A percentile compares a stretch with the other conserved stretches of the same genome.
These are phyloP conservation scores for Chymomyza costata DNA, from an alignment of 1,140 invertebrate genomes.

Conservation along the genomic window DNA sequence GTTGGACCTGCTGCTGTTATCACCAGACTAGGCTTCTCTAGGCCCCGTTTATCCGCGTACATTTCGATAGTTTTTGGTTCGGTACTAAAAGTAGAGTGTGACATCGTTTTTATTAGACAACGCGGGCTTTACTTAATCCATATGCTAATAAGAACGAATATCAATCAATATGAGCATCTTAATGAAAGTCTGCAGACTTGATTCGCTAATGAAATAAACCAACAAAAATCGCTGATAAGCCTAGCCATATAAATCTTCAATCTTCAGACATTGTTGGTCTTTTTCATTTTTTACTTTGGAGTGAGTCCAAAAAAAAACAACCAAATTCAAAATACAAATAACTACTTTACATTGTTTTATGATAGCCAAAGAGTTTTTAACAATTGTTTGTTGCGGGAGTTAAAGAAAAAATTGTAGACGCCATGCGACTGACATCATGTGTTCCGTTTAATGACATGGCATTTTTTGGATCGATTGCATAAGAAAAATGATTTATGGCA, in stretches of 20 bases:
- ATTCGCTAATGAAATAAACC: slow-evolving; percentile 55
- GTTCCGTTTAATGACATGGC: slow-evolving; percentile 29
- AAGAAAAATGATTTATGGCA: slow-evolving; percentile 67
- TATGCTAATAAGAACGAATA: slow-evolving; percentile 32
- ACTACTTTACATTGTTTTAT: too few relatives aligned
- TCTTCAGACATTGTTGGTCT: too few relatives aligned
- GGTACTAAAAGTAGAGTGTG: slow-evolving; percentile 53
- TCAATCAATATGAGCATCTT: slow-evolving; percentile 41
- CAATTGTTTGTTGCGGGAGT: too few relatives aligned
- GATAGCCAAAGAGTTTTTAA: too few relatives aligned
- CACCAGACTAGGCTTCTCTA: slow-evolving; percentile 47
- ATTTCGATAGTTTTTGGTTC: slow-evolving; percentile 62
- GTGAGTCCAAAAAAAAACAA: too few relatives aligned
- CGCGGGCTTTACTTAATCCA: slow-evolving; percentile 25
- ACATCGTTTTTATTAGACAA: slow-evolving; percentile 37
- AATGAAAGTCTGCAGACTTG: slow-evolving; percentile 65
- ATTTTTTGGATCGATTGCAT: slow-evolving; percentile 50
- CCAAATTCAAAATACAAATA: too few relatives aligned
- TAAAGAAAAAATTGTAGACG: too few relatives aligned
- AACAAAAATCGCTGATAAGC: slow-evolving; percentile 55
- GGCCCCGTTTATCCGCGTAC: slow-evolving; percentile 65
- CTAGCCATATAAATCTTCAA: too few relatives aligned
- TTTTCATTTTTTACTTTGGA: too few relatives aligned
- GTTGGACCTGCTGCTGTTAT: slow-evolving; percentile 15
- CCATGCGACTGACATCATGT: slow-evolving; percentile 6